Base-by-base conservation (phyloP, 2,888 invertebrate species). In the Gandaritis pyraliata region DNA sequence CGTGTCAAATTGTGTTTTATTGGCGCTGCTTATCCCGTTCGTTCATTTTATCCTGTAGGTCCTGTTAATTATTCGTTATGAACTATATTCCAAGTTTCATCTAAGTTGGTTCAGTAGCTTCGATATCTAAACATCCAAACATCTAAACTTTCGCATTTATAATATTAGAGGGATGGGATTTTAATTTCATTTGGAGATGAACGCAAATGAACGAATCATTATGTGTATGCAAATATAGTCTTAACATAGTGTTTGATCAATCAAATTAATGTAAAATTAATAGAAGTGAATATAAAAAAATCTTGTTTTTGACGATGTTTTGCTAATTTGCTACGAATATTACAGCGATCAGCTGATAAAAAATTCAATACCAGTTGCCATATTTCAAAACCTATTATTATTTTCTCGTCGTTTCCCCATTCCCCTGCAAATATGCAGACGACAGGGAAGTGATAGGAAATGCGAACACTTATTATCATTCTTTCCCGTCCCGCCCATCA, bases 401-500 rank as follows among this genome's bases (percentile, higher is more conserved):
- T 51, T 39, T 55, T 39, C 36, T 15, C 48, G 30, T 41, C 30
- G 46, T 43, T 61, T 56, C 45, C 52, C 54, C 23, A 23, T 55
- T 62, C 52, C 70, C 68, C 47, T 65, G 52, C 60, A 68, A 71
- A 71, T 70, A 69, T 63, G 58, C 30, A 53, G 57, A 65, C 58
- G 60, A 67, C 61, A 62, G 61, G 54, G 62, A 58, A 61, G 45
- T 52, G 56, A 68, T 71, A 68, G 68, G 66, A 72, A 75, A 72
- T 68, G 72, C 67, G 67, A 64, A 68, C 64, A 72, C 71, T 73
- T 74, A 73, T 73, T 73, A 76, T 66, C 72, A 76, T 71, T 76
- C 72, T 76, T 76, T 76, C 72, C 70, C 69, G 69, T 66, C 73
- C 76, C 78, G 74, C 79, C 78, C 74, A 77, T 76, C 70, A 66